phyloP scores from a whole-genome alignment of 2,113 vertebrate species.

The Nansenia antarctica region DNA sequence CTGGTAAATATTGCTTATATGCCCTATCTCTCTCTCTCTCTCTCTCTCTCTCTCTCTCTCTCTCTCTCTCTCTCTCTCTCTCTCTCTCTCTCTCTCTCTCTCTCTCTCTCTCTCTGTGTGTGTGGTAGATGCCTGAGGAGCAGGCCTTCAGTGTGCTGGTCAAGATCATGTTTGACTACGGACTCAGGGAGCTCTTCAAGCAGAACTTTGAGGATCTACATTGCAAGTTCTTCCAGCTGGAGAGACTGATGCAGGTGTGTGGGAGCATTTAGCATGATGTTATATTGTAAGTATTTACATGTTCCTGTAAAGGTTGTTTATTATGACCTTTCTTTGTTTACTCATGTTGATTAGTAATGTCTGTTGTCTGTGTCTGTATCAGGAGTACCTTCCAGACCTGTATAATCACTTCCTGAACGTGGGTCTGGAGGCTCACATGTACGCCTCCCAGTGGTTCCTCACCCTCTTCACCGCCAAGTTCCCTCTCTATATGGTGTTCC shows the following conservation, averaged over 20 bases:
- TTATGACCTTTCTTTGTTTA: no score
- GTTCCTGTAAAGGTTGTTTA: not conserved
- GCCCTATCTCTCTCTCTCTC: not conserved
- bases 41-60: not conserved
- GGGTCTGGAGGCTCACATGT: slow-evolving; percentile 98
- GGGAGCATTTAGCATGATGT: not conserved
- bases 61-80: not conserved
- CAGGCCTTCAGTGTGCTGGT: slow-evolving; percentile 98
- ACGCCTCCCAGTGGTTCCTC: slow-evolving; percentile 99
- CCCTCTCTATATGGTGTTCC: slow-evolving; percentile 99
- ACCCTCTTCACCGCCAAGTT: slow-evolving; percentile 99
- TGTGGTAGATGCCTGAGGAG: slow-evolving; percentile 96
- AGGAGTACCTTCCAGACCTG: slow-evolving; percentile 96
- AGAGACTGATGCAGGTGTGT: slow-evolving; percentile 95
- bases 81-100: not conserved
- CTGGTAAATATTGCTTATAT: no score
- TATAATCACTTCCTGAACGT: slow-evolving; percentile 96
- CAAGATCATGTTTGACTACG: slow-evolving; percentile 99
- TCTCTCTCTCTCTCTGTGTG: not conserved
- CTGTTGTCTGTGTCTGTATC: not conserved
- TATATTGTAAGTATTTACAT: not conserved
- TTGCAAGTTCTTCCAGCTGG: slow-evolving; percentile 99
- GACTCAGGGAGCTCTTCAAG: slow-evolving; percentile 99
- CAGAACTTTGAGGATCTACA: slow-evolving; percentile 99
- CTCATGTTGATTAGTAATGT: not conserved